Evolutionary conservation across 2,113 vertebrate genomes (phyloP).

Genomic region (Microcebus murinus): DNA sequence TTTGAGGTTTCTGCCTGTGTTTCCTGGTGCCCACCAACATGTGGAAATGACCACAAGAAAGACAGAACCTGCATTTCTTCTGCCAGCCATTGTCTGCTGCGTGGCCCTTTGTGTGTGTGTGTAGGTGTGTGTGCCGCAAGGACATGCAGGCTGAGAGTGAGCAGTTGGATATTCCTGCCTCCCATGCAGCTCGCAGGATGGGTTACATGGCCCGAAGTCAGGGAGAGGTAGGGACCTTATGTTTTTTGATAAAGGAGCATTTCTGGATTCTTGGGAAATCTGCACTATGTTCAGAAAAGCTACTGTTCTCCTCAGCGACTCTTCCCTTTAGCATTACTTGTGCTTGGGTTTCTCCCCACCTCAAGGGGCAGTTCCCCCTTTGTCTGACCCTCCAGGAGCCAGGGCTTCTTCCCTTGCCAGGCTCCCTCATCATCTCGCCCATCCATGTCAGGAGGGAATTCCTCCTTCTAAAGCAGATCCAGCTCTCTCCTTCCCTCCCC

Average conservation of each 20-base stretch:
- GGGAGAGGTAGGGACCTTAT: not conserved
- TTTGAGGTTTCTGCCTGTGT: not conserved
- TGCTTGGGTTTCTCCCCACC: not conserved
- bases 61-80: not conserved
- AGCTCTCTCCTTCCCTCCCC: not conserved
- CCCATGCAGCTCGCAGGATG: not conserved
- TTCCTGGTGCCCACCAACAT: not conserved
- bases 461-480: not conserved
- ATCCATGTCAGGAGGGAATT: not conserved
- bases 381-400: not conserved
- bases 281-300: not conserved
- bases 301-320: not conserved
- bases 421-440: not conserved
- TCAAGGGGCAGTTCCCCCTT: not conserved
- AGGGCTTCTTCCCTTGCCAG: not conserved
- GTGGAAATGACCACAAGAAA: not conserved
- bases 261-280: not conserved
- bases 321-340: not conserved
- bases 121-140: not conserved
- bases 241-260: not conserved
- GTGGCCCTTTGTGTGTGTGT: not conserved
- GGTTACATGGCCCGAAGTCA: not conserved
- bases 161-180: not conserved
- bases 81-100: not conserved
- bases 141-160: not conserved